Base-by-base conservation (phyloP, 2,888 invertebrate genomes). In the Acanthoscelides obtectus region DNA sequence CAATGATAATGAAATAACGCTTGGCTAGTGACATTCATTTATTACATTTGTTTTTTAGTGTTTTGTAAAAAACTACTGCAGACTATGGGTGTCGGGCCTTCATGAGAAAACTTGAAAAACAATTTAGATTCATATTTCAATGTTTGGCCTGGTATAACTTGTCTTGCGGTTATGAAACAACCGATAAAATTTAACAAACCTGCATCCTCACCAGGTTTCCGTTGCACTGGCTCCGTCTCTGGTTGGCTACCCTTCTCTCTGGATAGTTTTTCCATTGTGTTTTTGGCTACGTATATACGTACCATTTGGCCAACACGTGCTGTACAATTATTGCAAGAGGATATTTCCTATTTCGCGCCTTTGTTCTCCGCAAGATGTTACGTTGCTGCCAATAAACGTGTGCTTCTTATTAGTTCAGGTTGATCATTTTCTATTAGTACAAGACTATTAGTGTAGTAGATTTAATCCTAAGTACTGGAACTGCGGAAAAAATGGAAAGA, bases 261-360 rank as follows among this genome's bases (percentile, higher is more conserved):
- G 66, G 66, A 21, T 22, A 66, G 21, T 66, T 66, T 66, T 66
- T 66, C 66, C 66, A 66, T 66, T 66, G 66, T 66, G 66, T 66
- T 20, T 66, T 21, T 66, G 66, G 20, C 22, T 66, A 66, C 66
- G 21, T 22, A 66, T 72, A 70, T 72, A 73, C 70, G 74, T 72
- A 78, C 78, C 79, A 79, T 79, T 79, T 79, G 79, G 79, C 77
- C 77, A 77, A 78, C 79, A 79, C 79, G 78, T 79, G 79, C 78
- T 73, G 73, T 73, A 71, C 66, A 69, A 73, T 75, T 74, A 77
- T 77, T 76, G 75, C 75, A 72, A 72, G 66, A 66, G 20, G 72
- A 75, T 76, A 73, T 75, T 77, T 75, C 72, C 75, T 73, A 75
- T 72, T 73, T 72, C 72, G 73, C 67, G 73, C 72, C 69, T 75